Evolutionary conservation across 2,113 vertebrate species (phyloP).

Genomic region (Hepsetus odoe): DNA sequence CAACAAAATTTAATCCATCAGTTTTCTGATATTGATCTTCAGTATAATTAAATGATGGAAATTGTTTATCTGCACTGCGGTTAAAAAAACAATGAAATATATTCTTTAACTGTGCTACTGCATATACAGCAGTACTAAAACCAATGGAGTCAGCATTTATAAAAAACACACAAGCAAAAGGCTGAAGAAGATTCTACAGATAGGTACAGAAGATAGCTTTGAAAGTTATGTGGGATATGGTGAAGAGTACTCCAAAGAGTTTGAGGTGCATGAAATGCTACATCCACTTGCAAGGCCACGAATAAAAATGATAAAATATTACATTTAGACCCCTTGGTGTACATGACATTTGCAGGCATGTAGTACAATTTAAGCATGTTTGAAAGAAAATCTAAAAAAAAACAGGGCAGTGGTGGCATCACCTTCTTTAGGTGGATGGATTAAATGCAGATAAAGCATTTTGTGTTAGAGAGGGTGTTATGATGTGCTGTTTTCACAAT

Average conservation of each 20-base stretch:
- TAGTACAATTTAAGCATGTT: not conserved
- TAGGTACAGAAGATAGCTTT: not conserved
- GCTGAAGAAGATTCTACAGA: not conserved
- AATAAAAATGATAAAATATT: not conserved
- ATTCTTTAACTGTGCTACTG: not conserved
- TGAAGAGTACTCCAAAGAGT: not conserved
- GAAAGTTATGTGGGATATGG: not conserved
- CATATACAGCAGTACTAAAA: not conserved
- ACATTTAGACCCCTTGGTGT: not conserved
- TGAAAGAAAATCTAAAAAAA: too few species aligned
- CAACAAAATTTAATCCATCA: constrained; percentile 68
- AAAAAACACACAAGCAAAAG: not conserved
- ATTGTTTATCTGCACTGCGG: constrained; percentile 42
- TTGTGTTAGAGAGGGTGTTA: too few species aligned
- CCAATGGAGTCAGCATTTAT: not conserved
- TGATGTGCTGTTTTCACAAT: too few species aligned
- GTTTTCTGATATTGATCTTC: constrained; percentile 69
- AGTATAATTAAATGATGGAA: constrained; percentile 53
- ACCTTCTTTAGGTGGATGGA: too few species aligned
- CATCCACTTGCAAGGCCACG: not conserved
- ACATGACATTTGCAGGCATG: not conserved
- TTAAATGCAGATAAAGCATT: too few species aligned
- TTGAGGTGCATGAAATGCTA: not conserved
- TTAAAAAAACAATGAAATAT: constrained; percentile 21
- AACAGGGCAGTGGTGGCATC: too few species aligned